These are phyloP conservation scores for Leptinotarsa undecemlineata DNA, from an alignment of 1,140 invertebrate species.

Conservation along the genomic window DNA sequence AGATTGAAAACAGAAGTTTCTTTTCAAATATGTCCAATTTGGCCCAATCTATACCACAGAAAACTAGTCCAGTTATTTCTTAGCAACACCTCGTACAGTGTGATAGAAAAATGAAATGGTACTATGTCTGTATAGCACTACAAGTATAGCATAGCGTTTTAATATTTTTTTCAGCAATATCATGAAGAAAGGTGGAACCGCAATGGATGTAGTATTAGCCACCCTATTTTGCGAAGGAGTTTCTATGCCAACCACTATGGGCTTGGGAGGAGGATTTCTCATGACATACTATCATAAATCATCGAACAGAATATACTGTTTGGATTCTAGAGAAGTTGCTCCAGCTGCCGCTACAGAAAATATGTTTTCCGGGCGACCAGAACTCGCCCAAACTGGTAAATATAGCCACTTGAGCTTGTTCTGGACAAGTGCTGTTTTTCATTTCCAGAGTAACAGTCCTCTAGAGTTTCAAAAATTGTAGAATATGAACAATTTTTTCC, in stretches of 20 bases:
- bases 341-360: conserved; percentile 60
- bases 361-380: conserved; percentile 62
- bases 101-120: too few species aligned
- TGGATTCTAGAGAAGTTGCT: conserved; percentile 75
- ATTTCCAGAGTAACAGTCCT: too few species aligned
- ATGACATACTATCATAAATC: conserved; percentile 73
- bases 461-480: too few species aligned
- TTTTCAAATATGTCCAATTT: too few species aligned
- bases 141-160: too few species aligned
- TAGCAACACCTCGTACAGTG: too few species aligned
- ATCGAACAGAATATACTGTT: conserved; percentile 54
- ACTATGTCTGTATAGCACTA: too few species aligned
- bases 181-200: conserved; percentile 63
- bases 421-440: too few species aligned
- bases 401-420: not conserved
- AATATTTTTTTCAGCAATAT: conserved; percentile 33
- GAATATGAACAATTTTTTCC: too few species aligned
- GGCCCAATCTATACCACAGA: too few species aligned
- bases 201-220: conserved; percentile 82
- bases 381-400: not conserved
- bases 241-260: conserved; percentile 75
- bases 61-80: too few species aligned
- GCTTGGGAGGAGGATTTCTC: conserved; percentile 82
- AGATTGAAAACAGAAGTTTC: too few species aligned
- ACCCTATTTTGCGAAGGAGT: conserved; percentile 80